Base-by-base conservation (phyloP, 1,140 invertebrate species). In the Drosophila rhopaloa region DNA sequence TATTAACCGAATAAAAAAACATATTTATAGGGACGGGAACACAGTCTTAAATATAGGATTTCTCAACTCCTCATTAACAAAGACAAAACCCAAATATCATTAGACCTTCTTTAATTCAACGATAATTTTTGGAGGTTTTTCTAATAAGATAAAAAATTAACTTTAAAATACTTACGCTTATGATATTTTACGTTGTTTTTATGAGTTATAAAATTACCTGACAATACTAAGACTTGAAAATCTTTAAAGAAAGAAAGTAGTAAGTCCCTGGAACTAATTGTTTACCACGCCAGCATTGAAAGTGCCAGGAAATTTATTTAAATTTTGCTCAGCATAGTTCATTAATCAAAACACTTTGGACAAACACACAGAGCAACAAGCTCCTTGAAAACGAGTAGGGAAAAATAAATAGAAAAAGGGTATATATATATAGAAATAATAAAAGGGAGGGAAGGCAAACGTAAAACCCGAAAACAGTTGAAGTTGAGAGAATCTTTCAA, bases 401-500 rank as follows among this genome's bases (percentile, higher is more conserved):
- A 38, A 41, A 44, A 10, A 24, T 24, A 24, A 32, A 9, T 11
- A 35, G 55, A 37, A 37, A 35, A 24, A 24, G 4, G 24, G 24
- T 19, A 4, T 24, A 56, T 44, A 44, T 5, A 50, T 61, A 55
- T 13, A 61, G 38, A 47, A 59, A 27, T 35, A 43, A 43, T 37
- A 68, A 43, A 57, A 24, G 11, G 47, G n/a, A 24, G 24, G 19
- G 10, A 47, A 62, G 46, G 50, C 41, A 71, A 75, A 67, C 56
- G 67, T 32, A 59, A 71, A 85, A 68, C 67, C 59, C 61, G 56
- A 77, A 70, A 77, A 58, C 73, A 76, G 74, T 76, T 68, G 73
- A 77, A 85, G 79, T 88, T 82, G 76, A 66, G 83, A 63, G 60
- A 89, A 89, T 74, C 79, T 80, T 80, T 88, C 76, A 88, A 88